Evolutionary conservation across 2,797 vertebrate species (phyloP), one percentile per base, ranked within the genome.

Genomic region (Hippoglossus hippoglossus): DNA sequence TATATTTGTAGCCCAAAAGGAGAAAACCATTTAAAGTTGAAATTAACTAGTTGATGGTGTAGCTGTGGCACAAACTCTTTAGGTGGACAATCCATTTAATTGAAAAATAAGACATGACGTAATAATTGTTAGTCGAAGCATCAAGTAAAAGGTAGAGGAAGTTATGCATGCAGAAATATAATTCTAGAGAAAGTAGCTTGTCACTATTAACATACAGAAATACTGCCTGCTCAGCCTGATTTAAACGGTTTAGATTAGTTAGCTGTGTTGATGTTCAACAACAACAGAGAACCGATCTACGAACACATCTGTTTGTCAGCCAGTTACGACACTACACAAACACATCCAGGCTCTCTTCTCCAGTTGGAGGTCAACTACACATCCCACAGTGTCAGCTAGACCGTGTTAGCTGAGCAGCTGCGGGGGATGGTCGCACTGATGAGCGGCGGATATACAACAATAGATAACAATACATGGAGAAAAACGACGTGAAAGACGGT

Each of bases 351-450:
- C 19, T 63, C 0, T 55, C 39, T 1, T 24, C 65, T 12, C n/a
- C 1, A 16, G 41, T 18, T 6, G 6, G 6, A n/a, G 60, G 41
- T 69, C 5, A 50, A 26, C 9, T 5, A 24, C 56, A 50, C 39
- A 70, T 41, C 52, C 10, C 31, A 36, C 0, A n/a, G 2, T 11
- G 47, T 11, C 22, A 24, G 71, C 63, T 67, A 22, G 60, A 49
- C 36, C 1, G 19, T 22, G 79, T 74, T 90, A 84, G 89, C 91
- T 56, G 9, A 28, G 41, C 77, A 75, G 79, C 82, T 16, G 6
- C 4, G 13, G 57, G n/a, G 34, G 50, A 73, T 57, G 73, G 73
- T 24, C 19, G 64, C 73, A 55, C 47, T 65, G 56, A 57, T 66
- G 47, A 78, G 56, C 44, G 75, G 21, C 56, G 24, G 12, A 44